These are phyloP conservation scores for Agrypnia vestita DNA, from an alignment of 1,140 invertebrate species.

Conservation along the genomic window DNA sequence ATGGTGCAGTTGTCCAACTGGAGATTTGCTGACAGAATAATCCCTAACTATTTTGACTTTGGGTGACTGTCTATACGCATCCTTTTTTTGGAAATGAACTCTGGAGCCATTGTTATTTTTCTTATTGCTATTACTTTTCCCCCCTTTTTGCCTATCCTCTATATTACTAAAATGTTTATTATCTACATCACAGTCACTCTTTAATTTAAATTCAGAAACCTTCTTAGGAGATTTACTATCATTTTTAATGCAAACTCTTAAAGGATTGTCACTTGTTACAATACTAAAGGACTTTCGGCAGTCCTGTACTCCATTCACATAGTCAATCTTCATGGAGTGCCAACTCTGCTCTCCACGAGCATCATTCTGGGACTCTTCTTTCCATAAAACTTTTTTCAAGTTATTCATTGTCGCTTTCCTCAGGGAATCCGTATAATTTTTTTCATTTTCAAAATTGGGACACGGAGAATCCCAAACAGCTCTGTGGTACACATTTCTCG, in stretches of 20 bases:
- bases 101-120: slow-evolving; percentile 31
- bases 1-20: slow-evolving; percentile 63
- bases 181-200: slow-evolving; percentile 39
- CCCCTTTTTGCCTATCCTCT: slow-evolving; percentile 25
- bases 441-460: slow-evolving; percentile 25
- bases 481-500: slow-evolving; percentile 74
- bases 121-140: slow-evolving; percentile 32
- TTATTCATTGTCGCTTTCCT: slow-evolving; percentile 51
- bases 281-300: background rate
- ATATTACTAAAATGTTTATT: slow-evolving; percentile 41
- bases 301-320: background rate
- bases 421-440: slow-evolving; percentile 33
- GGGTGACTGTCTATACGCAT: slow-evolving; percentile 41
- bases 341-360: slow-evolving; percentile 62
- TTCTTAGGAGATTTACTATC: slow-evolving; percentile 15
- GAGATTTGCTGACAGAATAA: slow-evolving; percentile 63
- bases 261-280: background rate
- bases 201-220: slow-evolving; percentile 21
- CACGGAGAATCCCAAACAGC: slow-evolving; percentile 73
- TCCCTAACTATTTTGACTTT: slow-evolving; percentile 63
- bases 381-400: slow-evolving; percentile 70
- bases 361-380: slow-evolving; percentile 61
- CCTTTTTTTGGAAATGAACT: slow-evolving; percentile 47
- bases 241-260: background rate
- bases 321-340: slow-evolving; percentile 15